Conservation (phyloP, 2,797 vertebrate genomes). For the Peromyscus nudipes region DNA sequence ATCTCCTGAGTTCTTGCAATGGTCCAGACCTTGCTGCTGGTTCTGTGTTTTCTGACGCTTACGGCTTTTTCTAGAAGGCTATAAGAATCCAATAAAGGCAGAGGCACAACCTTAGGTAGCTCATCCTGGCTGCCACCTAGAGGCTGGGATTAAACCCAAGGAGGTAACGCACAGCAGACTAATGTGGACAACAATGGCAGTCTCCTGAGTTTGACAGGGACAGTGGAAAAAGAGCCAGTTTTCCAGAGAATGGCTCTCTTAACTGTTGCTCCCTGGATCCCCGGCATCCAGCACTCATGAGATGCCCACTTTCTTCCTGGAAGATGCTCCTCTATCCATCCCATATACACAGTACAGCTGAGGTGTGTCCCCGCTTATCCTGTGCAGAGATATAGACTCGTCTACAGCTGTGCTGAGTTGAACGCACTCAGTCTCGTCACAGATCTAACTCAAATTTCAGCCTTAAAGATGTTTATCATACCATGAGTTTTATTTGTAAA, state of each 20-base stretch:
- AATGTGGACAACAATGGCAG: not conserved
- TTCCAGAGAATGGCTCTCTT: not conserved
- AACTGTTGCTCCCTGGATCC: not conserved
- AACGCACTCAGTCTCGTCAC: not conserved
- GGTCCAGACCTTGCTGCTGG: not conserved
- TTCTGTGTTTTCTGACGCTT: not conserved
- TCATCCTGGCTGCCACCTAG: not conserved
- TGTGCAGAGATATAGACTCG: not conserved
- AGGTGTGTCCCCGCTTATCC: not conserved
- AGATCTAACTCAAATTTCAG: constrained; percentile 35
- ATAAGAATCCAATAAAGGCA: not conserved
- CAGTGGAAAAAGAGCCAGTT: not conserved
- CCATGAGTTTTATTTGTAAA: constrained; percentile 54
- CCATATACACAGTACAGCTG: not conserved
- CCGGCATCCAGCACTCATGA: not conserved
- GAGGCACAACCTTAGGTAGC: not conserved
- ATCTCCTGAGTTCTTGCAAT: not conserved
- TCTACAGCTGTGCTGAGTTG: not conserved
- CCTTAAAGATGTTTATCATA: constrained; percentile 18
- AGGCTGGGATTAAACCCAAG: not conserved
- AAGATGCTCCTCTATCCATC: not conserved
- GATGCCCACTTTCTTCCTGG: not conserved
- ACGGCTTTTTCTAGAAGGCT: not conserved
- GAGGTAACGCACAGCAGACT: not conserved
- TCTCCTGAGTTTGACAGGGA: not conserved